Evolutionary conservation across 2,797 vertebrate species (phyloP).

Genomic region (Coendou prehensilis): DNA sequence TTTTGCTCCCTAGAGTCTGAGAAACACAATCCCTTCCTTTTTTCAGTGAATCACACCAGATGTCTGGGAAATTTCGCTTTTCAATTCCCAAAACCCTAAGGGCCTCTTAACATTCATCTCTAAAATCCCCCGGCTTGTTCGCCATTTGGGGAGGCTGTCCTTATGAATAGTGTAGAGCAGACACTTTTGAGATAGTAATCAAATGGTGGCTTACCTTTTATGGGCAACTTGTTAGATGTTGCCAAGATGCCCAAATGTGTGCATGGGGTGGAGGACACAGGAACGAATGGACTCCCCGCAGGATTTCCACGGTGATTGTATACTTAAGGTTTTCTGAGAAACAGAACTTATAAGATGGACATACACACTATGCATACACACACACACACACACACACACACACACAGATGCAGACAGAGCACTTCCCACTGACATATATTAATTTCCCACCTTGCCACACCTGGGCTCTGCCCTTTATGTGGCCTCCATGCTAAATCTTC

Average conservation of each 20-base stretch:
- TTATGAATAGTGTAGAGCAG: neutral
- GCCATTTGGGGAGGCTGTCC: fast-evolving
- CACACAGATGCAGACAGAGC: neutral
- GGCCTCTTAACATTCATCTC: neutral
- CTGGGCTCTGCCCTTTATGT: neutral
- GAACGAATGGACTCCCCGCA: neutral
- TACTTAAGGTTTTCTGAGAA: neutral
- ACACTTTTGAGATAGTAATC: neutral
- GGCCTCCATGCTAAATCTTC: neutral
- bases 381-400: neutral
- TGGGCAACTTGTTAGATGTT: neutral
- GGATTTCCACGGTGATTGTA: neutral
- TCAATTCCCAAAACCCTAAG: neutral
- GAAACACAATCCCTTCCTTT: fast-evolving
- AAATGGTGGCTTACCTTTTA: neutral
- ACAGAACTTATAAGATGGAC: neutral
- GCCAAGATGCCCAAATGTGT: neutral
- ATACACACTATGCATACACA: too few relatives aligned
- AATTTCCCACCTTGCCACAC: neutral
- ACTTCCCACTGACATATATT: fast-evolving
- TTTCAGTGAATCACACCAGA: fast-evolving
- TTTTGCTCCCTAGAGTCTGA: neutral
- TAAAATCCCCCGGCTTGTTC: neutral
- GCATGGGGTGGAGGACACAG: too few relatives aligned
- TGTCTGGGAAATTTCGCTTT: neutral